Percentiles rank a stretch among this genome's conserved stretches.
phyloP scores from a whole-genome alignment of 2,113 vertebrate species.

The Elachura formosa region DNA sequence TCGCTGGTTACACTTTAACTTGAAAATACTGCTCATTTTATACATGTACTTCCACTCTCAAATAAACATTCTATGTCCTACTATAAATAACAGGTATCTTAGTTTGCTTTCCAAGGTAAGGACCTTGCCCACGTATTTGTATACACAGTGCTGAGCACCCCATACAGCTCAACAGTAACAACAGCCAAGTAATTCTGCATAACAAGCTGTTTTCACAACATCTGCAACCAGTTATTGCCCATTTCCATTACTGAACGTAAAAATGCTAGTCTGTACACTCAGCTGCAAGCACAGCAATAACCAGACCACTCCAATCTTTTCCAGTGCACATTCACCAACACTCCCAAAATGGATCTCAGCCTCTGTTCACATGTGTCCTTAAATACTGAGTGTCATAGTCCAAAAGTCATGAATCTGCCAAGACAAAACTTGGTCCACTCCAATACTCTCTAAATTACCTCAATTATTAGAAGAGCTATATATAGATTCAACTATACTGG shows the following conservation, averaged over 20 bases:
- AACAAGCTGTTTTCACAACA: conserved; percentile 27
- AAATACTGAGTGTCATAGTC: neutral
- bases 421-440: neutral
- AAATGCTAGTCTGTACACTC: neutral
- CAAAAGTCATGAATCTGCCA: neutral
- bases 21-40: neutral
- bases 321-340: neutral
- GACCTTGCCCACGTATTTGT: neutral
- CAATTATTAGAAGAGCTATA: neutral
- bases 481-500: neutral
- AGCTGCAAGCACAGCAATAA: neutral
- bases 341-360: neutral
- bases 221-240: conserved; percentile 19
- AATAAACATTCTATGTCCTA: neutral
- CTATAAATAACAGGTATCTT: neutral
- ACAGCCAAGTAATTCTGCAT: neutral
- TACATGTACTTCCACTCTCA: neutral
- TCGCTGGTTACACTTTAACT: neutral
- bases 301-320: neutral
- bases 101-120: neutral
- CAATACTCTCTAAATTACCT: neutral
- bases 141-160: neutral
- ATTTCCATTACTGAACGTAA: neutral
- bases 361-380: neutral
- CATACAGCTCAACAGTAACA: neutral